These are phyloP conservation scores for Arenaria interpres DNA, from an alignment of 2,113 vertebrate species.

Conservation along the genomic window DNA sequence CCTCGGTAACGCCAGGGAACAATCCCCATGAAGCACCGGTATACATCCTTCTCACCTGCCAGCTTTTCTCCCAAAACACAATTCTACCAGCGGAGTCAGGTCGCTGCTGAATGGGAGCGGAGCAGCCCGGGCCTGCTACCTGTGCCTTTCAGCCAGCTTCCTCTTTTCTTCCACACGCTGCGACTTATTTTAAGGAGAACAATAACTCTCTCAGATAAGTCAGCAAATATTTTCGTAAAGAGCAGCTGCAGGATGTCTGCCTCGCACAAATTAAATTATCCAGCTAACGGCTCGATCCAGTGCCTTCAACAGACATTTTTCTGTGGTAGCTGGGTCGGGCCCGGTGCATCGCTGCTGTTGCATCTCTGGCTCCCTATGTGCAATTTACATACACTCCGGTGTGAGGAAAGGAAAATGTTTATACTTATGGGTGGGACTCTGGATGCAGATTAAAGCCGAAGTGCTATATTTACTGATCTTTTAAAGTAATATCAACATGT, in stretches of 20 bases:
- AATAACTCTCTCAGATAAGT: constrained; percentile 35
- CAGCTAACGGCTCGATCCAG: neutral
- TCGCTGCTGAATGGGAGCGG: fast-evolving
- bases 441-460: constrained; percentile 60
- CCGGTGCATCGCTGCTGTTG: neutral
- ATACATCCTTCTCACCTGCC: neutral
- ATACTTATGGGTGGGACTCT: constrained; percentile 19
- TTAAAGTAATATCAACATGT: constrained; percentile 52
- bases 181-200: neutral
- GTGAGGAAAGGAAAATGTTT: constrained; percentile 47
- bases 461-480: constrained; percentile 37
- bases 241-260: constrained; percentile 56
- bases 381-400: neutral
- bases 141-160: neutral
- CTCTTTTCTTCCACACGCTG: neutral
- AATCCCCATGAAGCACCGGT: fast-evolving
- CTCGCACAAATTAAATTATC: constrained; percentile 15
- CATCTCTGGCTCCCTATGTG: neutral
- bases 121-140: neutral
- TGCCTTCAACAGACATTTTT: neutral
- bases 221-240: constrained; percentile 53
- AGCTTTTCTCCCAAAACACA: neutral
- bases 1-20: neutral
- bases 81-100: fast-evolving
- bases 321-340: constrained; percentile 6